phyloP scores from a whole-genome alignment of 2,113 vertebrate species.

The Ptyas mucosa region DNA sequence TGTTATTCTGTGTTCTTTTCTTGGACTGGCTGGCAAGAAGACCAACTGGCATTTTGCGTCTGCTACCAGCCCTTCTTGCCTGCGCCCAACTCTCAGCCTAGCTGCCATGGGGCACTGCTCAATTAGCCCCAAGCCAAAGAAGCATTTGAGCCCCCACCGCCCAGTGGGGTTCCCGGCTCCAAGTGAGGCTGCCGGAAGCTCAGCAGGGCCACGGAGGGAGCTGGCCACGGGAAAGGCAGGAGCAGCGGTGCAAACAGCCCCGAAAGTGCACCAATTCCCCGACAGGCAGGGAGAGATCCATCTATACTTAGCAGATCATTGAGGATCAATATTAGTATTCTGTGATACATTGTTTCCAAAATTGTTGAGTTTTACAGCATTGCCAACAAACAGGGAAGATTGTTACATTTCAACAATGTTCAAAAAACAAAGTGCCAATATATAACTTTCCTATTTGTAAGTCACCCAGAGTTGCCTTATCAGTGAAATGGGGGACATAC shows the following conservation, averaged over 20 bases:
- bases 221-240: neutral
- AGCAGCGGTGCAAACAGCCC: neutral
- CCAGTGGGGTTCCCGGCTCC: neutral
- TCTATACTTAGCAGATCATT: neutral
- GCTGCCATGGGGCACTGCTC: neutral
- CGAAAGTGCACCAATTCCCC: neutral
- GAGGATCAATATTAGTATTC: neutral
- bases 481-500: too few species aligned
- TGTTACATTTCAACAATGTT: neutral
- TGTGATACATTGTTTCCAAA: neutral
- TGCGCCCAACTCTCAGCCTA: neutral
- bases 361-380: neutral
- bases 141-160: fast-evolving
- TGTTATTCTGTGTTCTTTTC: neutral
- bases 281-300: neutral
- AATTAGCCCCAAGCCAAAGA: neutral
- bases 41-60: neutral
- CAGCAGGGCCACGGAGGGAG: neutral
- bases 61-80: neutral
- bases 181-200: neutral
- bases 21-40: neutral
- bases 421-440: neutral
- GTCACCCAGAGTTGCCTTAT: too few species aligned
- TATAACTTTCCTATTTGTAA: too few species aligned
- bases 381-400: neutral